Evolutionary conservation across 2,888 invertebrate genomes (phyloP).

Genomic region (Drosophila paramelanica): DNA sequence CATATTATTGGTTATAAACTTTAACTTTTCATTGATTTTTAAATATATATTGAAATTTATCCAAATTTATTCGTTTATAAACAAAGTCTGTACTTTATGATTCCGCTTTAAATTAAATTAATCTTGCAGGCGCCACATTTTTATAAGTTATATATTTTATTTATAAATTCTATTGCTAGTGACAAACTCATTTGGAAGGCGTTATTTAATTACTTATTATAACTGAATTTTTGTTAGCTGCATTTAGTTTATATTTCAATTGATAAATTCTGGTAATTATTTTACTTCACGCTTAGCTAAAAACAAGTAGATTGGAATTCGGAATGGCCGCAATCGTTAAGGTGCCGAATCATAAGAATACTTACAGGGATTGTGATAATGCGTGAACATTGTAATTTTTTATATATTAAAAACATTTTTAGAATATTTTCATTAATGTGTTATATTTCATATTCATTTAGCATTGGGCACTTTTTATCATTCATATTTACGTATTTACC

Average conservation of each 20-base stretch:
- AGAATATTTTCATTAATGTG: constrained; percentile 24
- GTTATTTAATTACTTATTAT: constrained; percentile 47
- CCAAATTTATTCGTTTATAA: constrained; percentile 45
- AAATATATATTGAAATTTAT: constrained; percentile 32
- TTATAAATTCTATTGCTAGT: constrained; percentile 49
- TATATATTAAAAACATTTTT: constrained; percentile 16
- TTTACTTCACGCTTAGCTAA: constrained; percentile 36
- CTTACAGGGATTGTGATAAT: constrained; percentile 29
- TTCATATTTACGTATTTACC: constrained; percentile 7
- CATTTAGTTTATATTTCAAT: constrained; percentile 39
- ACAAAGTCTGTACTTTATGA: constrained; percentile 28
- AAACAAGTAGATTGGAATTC: constrained; percentile 17
- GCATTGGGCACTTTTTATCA: constrained; percentile 31
- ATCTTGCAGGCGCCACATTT: constrained; percentile 8
- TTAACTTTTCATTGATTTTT: constrained; percentile 33
- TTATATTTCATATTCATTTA: constrained; percentile 36
- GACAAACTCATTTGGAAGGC: constrained; percentile 25
- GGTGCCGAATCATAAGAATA: constrained; percentile 20
- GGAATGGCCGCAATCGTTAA: constrained; percentile 9
- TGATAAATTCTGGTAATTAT: constrained; percentile 21
- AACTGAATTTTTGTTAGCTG: constrained; percentile 41
- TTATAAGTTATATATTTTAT: constrained; percentile 29
- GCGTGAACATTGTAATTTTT: constrained; percentile 31
- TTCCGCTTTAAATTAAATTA: constrained; percentile 1
- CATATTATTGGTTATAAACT: constrained; percentile 48